phyloP scores from a whole-genome alignment of 2,113 vertebrate genomes.

The Centropus bengalensis region DNA sequence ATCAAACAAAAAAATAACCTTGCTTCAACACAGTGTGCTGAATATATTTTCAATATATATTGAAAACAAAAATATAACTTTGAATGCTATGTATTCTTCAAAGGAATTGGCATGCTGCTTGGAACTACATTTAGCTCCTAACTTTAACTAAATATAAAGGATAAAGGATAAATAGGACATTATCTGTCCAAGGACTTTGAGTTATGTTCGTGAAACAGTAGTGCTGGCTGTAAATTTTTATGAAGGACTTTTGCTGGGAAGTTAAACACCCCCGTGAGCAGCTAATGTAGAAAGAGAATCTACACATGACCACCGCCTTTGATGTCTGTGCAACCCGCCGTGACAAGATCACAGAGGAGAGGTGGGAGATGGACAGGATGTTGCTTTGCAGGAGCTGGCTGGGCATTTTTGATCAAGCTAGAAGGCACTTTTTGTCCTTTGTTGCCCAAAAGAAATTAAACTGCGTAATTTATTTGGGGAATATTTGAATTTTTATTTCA shows the following conservation, averaged over 20 bases:
- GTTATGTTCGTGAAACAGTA: not conserved
- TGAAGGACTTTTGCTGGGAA: not conserved
- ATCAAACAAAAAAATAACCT: not conserved
- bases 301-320: not conserved
- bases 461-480: not conserved
- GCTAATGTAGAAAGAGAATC: not conserved
- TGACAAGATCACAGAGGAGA: not conserved
- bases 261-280: not conserved
- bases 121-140: not conserved
- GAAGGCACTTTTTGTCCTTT: not conserved
- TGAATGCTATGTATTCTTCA: not conserved
- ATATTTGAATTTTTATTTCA: not conserved
- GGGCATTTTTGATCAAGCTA: not conserved
- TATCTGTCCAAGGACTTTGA: not conserved
- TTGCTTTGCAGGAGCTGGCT: not conserved
- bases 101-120: not conserved
- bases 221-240: not conserved
- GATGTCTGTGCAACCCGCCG: not conserved
- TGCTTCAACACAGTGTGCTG: not conserved
- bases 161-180: not conserved
- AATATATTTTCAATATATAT: no score
- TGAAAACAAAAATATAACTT: not conserved
- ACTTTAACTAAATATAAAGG: not conserved
- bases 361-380: not conserved
- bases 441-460: not conserved